phyloP scores from a whole-genome alignment of 1,140 invertebrate genomes.

The Periplaneta americana region DNA sequence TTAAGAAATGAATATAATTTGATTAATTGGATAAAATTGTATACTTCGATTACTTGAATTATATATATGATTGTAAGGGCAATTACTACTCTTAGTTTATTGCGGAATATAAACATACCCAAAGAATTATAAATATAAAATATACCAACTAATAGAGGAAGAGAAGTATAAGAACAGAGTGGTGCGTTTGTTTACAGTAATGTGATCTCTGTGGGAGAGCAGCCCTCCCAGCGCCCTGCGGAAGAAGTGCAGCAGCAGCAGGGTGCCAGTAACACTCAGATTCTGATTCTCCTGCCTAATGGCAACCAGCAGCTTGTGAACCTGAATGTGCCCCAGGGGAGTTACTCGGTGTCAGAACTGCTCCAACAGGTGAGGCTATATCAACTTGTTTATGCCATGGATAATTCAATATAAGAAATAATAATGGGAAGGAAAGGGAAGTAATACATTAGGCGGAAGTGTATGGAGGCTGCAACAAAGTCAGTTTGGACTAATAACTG shows the following conservation, averaged over 20 bases:
- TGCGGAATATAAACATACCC: too few relatives aligned
- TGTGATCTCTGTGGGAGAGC: neutral
- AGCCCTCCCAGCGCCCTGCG: neutral
- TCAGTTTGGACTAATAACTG: too few relatives aligned
- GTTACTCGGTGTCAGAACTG: neutral
- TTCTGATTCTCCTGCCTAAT: neutral
- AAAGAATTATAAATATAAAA: too few relatives aligned
- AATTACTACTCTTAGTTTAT: neutral
- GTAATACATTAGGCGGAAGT: too few relatives aligned
- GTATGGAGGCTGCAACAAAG: too few relatives aligned
- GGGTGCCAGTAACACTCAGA: neutral
- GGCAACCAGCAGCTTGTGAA: neutral
- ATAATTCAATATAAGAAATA: too few relatives aligned
- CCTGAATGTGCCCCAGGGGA: neutral
- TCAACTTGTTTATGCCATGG: too few relatives aligned
- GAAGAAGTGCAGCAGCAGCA: neutral
- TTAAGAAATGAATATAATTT: neutral
- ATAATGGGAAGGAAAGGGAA: too few relatives aligned
- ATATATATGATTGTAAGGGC: neutral
- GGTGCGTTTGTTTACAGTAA: neutral
- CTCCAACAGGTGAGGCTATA: neutral
- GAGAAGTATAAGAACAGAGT: neutral
- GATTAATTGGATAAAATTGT: too few relatives aligned
- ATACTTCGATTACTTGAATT: neutral
- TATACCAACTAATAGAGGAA: neutral